Base-by-base conservation (phyloP, 1,140 invertebrate genomes). In the Drosophila lacertosa region DNA sequence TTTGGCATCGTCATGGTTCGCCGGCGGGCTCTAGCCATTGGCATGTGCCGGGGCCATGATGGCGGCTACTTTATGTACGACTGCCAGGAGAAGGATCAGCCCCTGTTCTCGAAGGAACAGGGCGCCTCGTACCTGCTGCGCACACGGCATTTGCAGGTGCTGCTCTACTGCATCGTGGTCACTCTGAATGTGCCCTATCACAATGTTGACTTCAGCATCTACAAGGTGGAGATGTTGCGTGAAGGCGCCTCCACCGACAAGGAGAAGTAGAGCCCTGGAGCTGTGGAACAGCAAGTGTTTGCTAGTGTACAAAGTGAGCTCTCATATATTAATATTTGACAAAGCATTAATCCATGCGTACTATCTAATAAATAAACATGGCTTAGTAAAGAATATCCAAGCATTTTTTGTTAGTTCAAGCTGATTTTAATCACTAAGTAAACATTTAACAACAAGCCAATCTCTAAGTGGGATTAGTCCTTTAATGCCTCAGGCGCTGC, bases 1-100 rank as follows among this genome's bases (percentile, higher is more conserved):
- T 84, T 89, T 33, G 94, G 94, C 2, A 92, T 94, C 11, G 91
- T 94, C 20, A 91, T 90, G 57, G 92, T 92, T 48, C 92, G 92
- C 0, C 92, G 90, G 26, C 92, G 92, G 53, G 92, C 93, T 44
- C 80, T 94, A 45, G 93, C 93, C 7, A 94, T 94, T 71, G 94
- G 94, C 1, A 93, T 92, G 75, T 77, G 86, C 33, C 74, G 80
- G 6, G 84, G 89, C 0, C 70, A 72, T 37, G 91, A 92, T 22
- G 77, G 75, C 3, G 93, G 94, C 6, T 94, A 94, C 75, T 94
- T 94, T 64, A 93, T 94, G 93, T 94, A 92, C 76, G 94, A 94
- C 67, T 93, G 93, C 68, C 93, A 94, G 81, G 92, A 92, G 50
- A 92, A 92, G 75, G 94, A 94, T 22, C 90, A 91, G 13, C 93